Conservation (phyloP, 2,797 vertebrate species). For the Lagodon rhomboides region DNA sequence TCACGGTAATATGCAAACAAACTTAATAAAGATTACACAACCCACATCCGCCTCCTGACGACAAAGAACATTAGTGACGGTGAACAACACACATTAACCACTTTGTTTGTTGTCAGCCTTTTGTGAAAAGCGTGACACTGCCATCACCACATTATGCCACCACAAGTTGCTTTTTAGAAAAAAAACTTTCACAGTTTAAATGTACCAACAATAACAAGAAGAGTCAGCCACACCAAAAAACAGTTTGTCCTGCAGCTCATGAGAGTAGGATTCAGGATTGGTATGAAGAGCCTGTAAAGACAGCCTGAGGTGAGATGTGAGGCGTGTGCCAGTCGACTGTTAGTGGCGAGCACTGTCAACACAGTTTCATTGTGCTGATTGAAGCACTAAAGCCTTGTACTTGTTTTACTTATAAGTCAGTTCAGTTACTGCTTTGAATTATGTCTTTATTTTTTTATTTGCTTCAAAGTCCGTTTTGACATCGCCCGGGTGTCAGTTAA, state of each 20-base stretch:
- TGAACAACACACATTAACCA: not conserved
- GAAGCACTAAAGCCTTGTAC: too few species aligned
- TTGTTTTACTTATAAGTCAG: too few species aligned
- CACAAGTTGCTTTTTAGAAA: not conserved
- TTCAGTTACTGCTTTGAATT: too few species aligned
- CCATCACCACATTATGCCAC: not conserved
- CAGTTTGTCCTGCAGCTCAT: constrained; percentile 6
- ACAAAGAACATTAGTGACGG: not conserved
- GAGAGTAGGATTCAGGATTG: not conserved
- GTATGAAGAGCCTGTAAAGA: not conserved
- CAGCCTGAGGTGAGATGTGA: not conserved
- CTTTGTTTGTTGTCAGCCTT: constrained; percentile 1
- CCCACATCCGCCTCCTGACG: not conserved
- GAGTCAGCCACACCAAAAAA: not conserved
- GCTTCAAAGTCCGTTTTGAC: too few species aligned
- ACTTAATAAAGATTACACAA: not conserved
- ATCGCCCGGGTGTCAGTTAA: too few species aligned
- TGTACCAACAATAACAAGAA: not conserved
- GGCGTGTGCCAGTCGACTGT: too few species aligned
- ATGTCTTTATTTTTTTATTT: too few species aligned
- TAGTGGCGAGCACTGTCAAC: too few species aligned
- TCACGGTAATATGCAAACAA: not conserved
- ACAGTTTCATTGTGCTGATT: too few species aligned
- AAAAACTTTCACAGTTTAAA: not conserved
- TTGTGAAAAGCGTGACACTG: not conserved